Evolutionary conservation across 2,113 vertebrate genomes (phyloP).

Genomic region (Nipponia nippon): DNA sequence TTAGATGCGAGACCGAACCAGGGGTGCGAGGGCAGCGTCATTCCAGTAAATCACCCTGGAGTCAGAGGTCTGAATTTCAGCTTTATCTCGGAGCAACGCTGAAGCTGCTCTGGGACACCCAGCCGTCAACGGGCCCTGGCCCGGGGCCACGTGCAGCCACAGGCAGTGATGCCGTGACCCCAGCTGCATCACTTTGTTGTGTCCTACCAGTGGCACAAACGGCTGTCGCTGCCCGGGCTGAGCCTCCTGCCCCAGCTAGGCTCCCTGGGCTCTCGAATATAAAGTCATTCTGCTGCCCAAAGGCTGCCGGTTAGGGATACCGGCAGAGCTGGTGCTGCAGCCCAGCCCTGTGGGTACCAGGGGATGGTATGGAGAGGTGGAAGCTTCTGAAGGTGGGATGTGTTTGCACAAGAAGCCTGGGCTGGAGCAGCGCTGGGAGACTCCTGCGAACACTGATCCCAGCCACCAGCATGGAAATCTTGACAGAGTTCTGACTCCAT

Average conservation of each 20-base stretch:
- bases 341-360: not conserved
- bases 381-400: not conserved
- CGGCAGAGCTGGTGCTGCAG: not conserved
- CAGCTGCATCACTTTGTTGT: not conserved
- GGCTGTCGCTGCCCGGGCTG: not conserved
- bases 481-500: not conserved
- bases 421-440: not conserved
- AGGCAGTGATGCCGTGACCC: not conserved
- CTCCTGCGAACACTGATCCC: not conserved
- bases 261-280: not conserved
- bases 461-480: not conserved
- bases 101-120: not conserved
- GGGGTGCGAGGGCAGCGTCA: not conserved
- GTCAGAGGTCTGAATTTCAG: not conserved
- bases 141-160: not conserved
- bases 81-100: not conserved
- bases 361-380: not conserved
- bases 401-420: not conserved
- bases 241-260: not conserved
- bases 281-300: not conserved
- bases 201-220: not conserved
- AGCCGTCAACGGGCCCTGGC: not conserved
- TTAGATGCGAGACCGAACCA: rapidly evolving
- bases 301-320: not conserved
- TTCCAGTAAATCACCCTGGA: not conserved